Evolutionary conservation across 92 coral and sea anemone species (phyloP).

Genomic region (Nematostella vectensis): DNA sequence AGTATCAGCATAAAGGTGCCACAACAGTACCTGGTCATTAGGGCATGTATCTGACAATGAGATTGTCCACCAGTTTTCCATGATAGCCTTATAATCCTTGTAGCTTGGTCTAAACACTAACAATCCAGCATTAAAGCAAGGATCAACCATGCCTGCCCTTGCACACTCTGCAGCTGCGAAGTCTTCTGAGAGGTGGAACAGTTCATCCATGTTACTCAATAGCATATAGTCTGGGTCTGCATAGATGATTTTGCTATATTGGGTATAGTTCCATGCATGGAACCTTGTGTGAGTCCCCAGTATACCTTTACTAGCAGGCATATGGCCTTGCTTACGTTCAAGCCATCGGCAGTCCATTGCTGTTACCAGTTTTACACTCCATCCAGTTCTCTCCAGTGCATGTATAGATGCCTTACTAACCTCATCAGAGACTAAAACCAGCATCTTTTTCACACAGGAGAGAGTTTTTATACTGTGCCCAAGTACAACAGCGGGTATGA

Average conservation of each 20-base stretch:
- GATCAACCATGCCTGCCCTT: slow-evolving; percentile 58
- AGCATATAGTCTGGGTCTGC: slow-evolving; percentile 63
- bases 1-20: slow-evolving; percentile 42
- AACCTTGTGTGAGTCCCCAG: slow-evolving; percentile 75
- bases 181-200: slow-evolving; percentile 51
- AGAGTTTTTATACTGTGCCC: slow-evolving; percentile 45
- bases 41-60: slow-evolving; percentile 34
- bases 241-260: slow-evolving; percentile 61
- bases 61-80: slow-evolving; percentile 21
- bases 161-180: slow-evolving; percentile 52
- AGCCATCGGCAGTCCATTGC: slow-evolving; percentile 74
- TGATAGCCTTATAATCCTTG: slow-evolving; percentile 17
- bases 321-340: slow-evolving; percentile 37
- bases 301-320: slow-evolving; percentile 27
- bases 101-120: slow-evolving; percentile 43
- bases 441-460: slow-evolving; percentile 47
- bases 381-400: slow-evolving; percentile 51
- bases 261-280: slow-evolving; percentile 65
- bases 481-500: slow-evolving; percentile 41
- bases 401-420: slow-evolving; percentile 19
- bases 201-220: slow-evolving; percentile 57
- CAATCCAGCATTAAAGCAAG: slow-evolving; percentile 76
- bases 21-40: slow-evolving; percentile 58
- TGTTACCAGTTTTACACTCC: slow-evolving; percentile 37
- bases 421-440: slow-evolving; percentile 24